Conservation (phyloP, 2,888 invertebrate species). For the Glaucopsyche alexis region DNA sequence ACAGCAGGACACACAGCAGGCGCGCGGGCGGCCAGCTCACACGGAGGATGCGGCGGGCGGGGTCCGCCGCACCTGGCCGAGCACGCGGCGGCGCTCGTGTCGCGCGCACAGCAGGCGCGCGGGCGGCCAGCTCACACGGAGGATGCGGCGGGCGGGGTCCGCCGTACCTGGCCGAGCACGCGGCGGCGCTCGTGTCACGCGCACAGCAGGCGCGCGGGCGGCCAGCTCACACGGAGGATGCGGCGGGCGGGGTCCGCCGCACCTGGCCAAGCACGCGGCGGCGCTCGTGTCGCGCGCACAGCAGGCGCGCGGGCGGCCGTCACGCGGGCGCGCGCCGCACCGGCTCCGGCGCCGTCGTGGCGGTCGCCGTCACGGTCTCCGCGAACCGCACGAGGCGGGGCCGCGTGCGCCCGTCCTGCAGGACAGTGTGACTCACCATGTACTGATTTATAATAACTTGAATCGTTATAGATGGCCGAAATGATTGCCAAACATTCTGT, state of each 20-base stretch:
- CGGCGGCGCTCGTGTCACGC: conserved; percentile 64
- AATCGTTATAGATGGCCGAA: too few relatives aligned
- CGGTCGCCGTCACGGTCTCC: conserved; percentile 66
- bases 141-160: neutral
- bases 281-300: conserved; percentile 64
- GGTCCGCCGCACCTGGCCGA: conserved; percentile 44
- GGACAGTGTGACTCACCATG: neutral
- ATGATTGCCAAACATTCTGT: too few relatives aligned
- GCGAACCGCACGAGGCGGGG: conserved; percentile 64
- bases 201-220: conserved; percentile 58
- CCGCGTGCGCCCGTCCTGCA: conserved; percentile 50
- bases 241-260: neutral
- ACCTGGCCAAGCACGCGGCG: conserved; percentile 57
- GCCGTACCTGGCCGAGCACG: conserved; percentile 50
- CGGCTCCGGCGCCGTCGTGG: conserved; percentile 50
- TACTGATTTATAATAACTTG: neutral
- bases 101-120: conserved; percentile 43
- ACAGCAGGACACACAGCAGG: too few relatives aligned
- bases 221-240: conserved; percentile 38
- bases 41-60: neutral
- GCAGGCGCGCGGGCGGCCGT: conserved; percentile 65
- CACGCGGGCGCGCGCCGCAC: conserved; percentile 60
- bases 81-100: conserved; percentile 63
- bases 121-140: neutral
- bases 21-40: too few relatives aligned